Evolutionary conservation across 1,140 invertebrate species (phyloP), one percentile per base, ranked within the genome.

Genomic region (Trichomalopsis sarcophagae): DNA sequence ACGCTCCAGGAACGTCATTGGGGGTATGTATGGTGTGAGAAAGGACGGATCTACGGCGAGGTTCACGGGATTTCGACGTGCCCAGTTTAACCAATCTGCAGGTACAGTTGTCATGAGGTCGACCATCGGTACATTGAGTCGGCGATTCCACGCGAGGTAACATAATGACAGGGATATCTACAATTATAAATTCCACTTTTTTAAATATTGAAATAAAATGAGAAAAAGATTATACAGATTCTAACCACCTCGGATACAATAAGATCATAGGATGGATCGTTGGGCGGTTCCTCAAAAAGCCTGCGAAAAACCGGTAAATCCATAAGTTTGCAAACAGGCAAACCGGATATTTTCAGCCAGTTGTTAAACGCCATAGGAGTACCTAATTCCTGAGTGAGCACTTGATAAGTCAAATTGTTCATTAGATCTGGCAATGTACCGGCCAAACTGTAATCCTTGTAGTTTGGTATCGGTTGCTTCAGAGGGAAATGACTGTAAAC

Each of bases 1-100:
- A 73, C 96, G 92, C 88, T 96, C 93, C 88, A 91, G 93, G 62
- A 96, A 94, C n/a, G 87, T 94, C 95, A 96, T 96, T 5, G 36
- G 36, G 90, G 92, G 82, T 23, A 90, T 87, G 0, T 92, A 94
- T 2, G 91, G 89, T 14, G 88, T 76, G 81, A 91, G 90, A 0
- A 88, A 0, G 10, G 91, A 17, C 93, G 95, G 89, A 94, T 94
- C 80, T 93, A 94, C 30, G 1, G 95, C 91, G 0, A 94, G 92
- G 50, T 94, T 94, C 23, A 94, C 90, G 0, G 95, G 94, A 89
- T 95, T 95, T 2, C 94, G 95, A 21, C 95, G 88, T 77, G 94
- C 92, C 30, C 94, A 92, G 71, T 94, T 94, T 0, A 95, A 89
- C 95, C 95, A 96, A n/a, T 91, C 75, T 90, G 94, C 83, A 94